Base-by-base conservation (phyloP, 2,888 invertebrate genomes). In the Unio delphinus region DNA sequence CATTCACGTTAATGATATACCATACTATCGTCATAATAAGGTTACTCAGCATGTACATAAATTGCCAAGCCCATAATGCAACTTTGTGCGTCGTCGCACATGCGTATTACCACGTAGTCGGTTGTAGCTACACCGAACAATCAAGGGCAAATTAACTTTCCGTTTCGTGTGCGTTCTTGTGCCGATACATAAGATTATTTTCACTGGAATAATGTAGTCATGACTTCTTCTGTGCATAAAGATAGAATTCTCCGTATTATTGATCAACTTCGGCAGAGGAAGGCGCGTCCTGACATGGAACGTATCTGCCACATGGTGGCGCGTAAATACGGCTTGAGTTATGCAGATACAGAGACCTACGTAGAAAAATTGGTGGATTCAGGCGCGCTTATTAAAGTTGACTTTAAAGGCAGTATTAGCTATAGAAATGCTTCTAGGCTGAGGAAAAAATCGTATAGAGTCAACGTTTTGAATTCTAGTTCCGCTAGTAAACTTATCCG, bases 351-450 rank as follows among this genome's bases (percentile, higher is more conserved):
- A 57, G 82, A 84, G 68, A 75, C 93, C 73, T 94, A 94, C 89
- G 91, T 95, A 54, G 94, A 94, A 88, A 92, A 93, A 88, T 93
- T 95, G 84, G 93, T 95, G n/a, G 94, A 94, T 83, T 93, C 93
- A 74, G 94, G 94, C 87, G 93, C 93, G 82, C 94, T 95, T 71
- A 93, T 94, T 78, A 94, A 94, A 92, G 95, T 95, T 45, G 95
- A 95, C 87, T 96, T 95, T 90, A 96, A 96, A 91, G 95, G 95
- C 84, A 94, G 93, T 90, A 94, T 94, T 80, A 95, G 95, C 91
- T 95, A 95, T 88, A 92, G 95, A 84, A 95, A 95, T 91, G 95
- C 95, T 63, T 93, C 94, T 66, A 95, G 89, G 82, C 90, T 89
- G 81, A 86, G 88, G 93, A 92, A 94, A 92, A 93, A 92, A 61